These are phyloP conservation scores for Syngnathus typhle DNA, from an alignment of 2,113 vertebrate species.

Conservation along the genomic window DNA sequence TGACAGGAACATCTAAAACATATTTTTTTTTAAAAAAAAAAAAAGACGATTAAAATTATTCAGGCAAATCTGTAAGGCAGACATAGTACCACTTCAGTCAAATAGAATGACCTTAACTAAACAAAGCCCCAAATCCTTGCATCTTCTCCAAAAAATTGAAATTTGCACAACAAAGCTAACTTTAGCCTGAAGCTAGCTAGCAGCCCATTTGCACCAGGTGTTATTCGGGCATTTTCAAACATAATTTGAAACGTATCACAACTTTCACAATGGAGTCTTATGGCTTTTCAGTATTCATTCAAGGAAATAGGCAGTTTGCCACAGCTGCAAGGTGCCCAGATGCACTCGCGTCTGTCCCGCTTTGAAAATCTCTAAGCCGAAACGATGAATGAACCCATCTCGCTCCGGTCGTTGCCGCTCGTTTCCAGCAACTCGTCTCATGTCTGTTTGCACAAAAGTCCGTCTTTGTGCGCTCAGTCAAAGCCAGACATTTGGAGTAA, in stretches of 20 bases:
- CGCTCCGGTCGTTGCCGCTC: neutral
- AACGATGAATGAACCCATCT: neutral
- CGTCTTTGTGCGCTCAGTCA: slow-evolving; percentile 5
- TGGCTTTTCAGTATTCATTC: neutral
- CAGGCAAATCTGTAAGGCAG: too few relatives aligned
- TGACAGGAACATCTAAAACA: neutral
- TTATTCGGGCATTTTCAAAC: too few relatives aligned
- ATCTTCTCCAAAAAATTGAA: too few relatives aligned
- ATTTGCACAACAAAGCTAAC: too few relatives aligned
- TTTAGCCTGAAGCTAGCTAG: too few relatives aligned
- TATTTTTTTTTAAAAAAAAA: too few relatives aligned
- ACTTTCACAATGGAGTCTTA: neutral
- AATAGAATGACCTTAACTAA: too few relatives aligned
- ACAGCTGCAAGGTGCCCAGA: neutral
- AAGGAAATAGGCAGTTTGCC: neutral
- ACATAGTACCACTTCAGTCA: too few relatives aligned
- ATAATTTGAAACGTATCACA: neutral
- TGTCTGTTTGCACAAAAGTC: neutral
- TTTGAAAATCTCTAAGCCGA: neutral
- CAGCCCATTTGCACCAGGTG: too few relatives aligned
- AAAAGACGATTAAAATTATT: too few relatives aligned
- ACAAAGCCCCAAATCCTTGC: too few relatives aligned
- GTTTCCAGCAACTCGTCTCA: neutral
- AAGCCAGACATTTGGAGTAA: slow-evolving; percentile 10
- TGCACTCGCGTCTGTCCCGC: neutral